Base-by-base conservation (phyloP, 2,888 invertebrate genomes). In the Drosophila fulvimacula region DNA sequence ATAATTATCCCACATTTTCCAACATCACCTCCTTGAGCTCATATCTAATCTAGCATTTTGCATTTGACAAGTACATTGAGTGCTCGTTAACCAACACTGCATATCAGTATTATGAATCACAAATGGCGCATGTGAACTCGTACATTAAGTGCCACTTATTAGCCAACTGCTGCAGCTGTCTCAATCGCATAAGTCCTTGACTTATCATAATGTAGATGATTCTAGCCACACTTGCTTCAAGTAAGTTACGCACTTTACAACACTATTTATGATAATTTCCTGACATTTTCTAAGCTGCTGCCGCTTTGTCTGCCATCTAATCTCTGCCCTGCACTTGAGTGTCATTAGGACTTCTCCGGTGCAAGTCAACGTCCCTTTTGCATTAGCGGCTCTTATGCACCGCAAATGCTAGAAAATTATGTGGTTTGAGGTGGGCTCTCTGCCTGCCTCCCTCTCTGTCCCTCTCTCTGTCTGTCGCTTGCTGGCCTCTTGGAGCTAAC, bases 341-440 rank as follows among this genome's bases (percentile, higher is more conserved):
- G 60, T 53, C 44, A 27, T 59, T 52, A 55, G 49, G 48, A 46
- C 39, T 51, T 11, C 27, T 51, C 21, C 27, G 36, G 44, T 69
- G 73, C 75, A 64, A 59, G 36, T 48, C 57, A 21, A 19, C 36
- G 41, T 51, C 30, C 48, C 49, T 51, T 49, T 48, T 46, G 41
- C 77, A 81, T 73, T 82, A 72, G 70, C 63, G 75, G 63, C 72
- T 69, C 60, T 71, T 59, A 58, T 82, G 69, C 72, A 72, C 86
- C 83, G 61, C 83, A 84, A 84, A 81, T 79, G 71, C 73, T 75
- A 67, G 62, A 52, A 83, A 83, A 84, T 84, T 69, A 86, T 84
- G 83, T 75, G 76, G 76, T 55, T 59, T 10, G 15, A 21, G 42
- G 1, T 15, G 21, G 17, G 1, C 13, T 15, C 30, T 11, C 15